Conservation (phyloP, 2,797 vertebrate species). For the Ibycter americanus region DNA sequence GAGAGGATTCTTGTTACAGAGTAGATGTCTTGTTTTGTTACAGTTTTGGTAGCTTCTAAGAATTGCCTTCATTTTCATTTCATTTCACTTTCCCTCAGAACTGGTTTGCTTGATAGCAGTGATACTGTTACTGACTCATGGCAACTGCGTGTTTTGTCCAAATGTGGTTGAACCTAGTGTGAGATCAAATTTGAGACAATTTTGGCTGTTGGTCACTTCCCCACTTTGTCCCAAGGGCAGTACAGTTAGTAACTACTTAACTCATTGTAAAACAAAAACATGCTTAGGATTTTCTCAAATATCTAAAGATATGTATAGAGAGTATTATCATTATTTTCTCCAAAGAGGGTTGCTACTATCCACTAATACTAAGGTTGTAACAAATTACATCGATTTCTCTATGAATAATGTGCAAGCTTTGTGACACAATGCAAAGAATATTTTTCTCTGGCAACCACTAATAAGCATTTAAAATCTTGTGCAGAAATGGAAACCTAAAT, state of each 20-base stretch:
- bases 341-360: not conserved
- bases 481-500: slow-evolving; percentile 71
- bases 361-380: slow-evolving; percentile 26
- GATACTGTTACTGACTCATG: not conserved
- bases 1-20: not conserved
- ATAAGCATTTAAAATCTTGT: slow-evolving; percentile 63
- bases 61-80: not conserved
- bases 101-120: not conserved
- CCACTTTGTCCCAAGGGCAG: not conserved
- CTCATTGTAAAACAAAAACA: not conserved
- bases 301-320: not conserved
- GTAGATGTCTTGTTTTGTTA: not conserved
- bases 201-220: not conserved
- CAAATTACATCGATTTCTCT: slow-evolving; percentile 40
- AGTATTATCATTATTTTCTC: not conserved
- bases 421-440: slow-evolving; percentile 58
- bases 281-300: not conserved
- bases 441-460: slow-evolving; percentile 58
- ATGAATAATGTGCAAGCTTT: slow-evolving; percentile 44
- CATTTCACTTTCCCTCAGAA: not conserved
- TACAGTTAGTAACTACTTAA: not conserved
- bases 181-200: not conserved
- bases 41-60: not conserved
- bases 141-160: not conserved
- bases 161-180: not conserved